Base-by-base conservation (phyloP, 2,888 invertebrate species). In the Caenorhabditis macrosperma region DNA sequence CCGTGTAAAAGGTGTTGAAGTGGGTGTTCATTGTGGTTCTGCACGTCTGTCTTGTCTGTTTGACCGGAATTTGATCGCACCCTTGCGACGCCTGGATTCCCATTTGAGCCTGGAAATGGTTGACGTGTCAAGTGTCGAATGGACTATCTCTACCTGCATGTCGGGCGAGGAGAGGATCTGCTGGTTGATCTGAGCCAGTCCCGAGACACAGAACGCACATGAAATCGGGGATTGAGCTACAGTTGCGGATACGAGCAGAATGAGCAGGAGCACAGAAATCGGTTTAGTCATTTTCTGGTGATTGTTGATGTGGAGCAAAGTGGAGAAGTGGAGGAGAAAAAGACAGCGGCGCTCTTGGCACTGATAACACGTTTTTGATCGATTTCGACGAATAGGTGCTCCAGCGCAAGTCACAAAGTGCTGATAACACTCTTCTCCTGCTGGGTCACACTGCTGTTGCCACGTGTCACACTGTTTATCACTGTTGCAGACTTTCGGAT, bases 31-130 rank as follows among this genome's bases (percentile, higher is more conserved):
- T 17, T 4, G 48, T 66, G n/a, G 20, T 33, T 26, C 77, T 63
- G 20, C 77, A 78, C 1, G 66, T 63, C 22, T 69, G 20, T 6
- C 71, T 57, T 17, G 63, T 68, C 22, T 71, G 52, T 20, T 57
- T 50, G n/a, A 71, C 69, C 15, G 77, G 55, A n/a, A 71, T 78
- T 44, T 78, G 71, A 38, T 78, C 69, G 35, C 77, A 78, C 22
- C 77, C 77, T 35, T 71, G 69, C 7, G 77, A 78, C 1, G 64
- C 57, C 28, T 69, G 59, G 15, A 78, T 46, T 30, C 77, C 71
- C 69, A 71, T 64, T 64, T 69, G 69, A 35, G 64, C 69, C 77
- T 71, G 52, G 46, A 57, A 4, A 17, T 41, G n/a, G 17, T 46
- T 24, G 12, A 71, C 0, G 20, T 60, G 1, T 1, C 10, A 30